Percentiles rank a stretch among this genome's conserved stretches.
These are phyloP conservation scores for Spinus olivaceus DNA, from an alignment of 2,797 vertebrate species.

Conservation along the genomic window DNA sequence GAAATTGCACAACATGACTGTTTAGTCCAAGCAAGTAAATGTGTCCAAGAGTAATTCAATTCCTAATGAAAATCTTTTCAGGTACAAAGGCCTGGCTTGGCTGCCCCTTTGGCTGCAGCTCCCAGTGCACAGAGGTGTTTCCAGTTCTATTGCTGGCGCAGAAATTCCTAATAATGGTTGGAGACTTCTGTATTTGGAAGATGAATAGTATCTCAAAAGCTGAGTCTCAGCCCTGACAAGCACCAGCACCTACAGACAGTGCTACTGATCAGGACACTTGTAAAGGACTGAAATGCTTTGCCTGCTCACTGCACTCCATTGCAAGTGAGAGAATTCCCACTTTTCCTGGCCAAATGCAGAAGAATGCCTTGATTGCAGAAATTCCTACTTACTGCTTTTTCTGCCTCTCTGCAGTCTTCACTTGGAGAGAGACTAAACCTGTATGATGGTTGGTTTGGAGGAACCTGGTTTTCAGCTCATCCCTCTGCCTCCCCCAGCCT, in stretches of 20 bases:
- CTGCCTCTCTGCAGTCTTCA: neutral
- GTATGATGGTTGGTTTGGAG: neutral
- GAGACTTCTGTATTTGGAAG: neutral
- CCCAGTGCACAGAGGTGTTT: neutral
- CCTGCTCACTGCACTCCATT: neutral
- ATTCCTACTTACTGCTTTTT: fast-evolving
- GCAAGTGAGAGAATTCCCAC: neutral
- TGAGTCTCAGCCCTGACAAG: neutral
- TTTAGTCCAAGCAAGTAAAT: neutral
- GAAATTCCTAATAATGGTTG: neutral
- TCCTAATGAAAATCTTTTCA: neutral
- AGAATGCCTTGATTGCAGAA: neutral
- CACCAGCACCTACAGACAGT: neutral
- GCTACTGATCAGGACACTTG: neutral
- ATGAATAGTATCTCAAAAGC: neutral
- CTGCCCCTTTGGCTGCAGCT: neutral
- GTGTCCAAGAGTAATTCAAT: neutral
- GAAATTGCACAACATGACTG: neutral
- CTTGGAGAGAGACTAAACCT: neutral
- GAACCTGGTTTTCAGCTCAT: neutral
- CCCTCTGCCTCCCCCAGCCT: neutral
- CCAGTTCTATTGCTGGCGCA: neutral
- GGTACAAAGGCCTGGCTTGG: neutral
- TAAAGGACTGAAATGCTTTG: neutral
- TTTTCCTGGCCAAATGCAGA: neutral